Evolutionary conservation across 92 coral and sea anemone species (phyloP).

Genomic region (Parazoanthus swiftii): DNA sequence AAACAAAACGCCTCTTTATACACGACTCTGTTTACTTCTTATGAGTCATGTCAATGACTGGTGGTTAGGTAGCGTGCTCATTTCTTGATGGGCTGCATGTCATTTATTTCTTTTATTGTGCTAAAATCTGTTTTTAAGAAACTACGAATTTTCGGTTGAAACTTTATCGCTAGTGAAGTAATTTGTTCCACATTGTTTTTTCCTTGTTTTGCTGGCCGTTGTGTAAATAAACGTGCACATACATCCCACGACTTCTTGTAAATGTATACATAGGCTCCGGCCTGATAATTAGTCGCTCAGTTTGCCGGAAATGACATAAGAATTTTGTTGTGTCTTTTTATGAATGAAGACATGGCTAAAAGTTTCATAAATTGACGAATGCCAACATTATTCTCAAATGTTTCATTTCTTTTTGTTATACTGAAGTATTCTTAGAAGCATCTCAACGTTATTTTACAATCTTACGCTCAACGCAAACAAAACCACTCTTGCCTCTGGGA

Average conservation of each 20-base stretch:
- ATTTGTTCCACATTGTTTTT: slow-evolving; percentile 2
- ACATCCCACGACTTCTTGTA: not conserved
- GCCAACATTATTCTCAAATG: not conserved
- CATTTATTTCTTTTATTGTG: too few species aligned
- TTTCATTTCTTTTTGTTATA: not conserved
- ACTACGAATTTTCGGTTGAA: not conserved
- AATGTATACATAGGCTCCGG: not conserved
- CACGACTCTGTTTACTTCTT: not conserved
- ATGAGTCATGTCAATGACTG: too few species aligned
- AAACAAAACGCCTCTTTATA: not conserved
- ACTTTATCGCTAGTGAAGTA: not conserved
- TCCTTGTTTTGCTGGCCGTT: not conserved
- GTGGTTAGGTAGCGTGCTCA: too few species aligned
- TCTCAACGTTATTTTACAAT: not conserved
- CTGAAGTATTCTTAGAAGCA: not conserved
- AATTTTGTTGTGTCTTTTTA: not conserved
- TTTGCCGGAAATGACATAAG: slow-evolving; percentile 18
- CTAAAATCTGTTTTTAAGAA: too few species aligned
- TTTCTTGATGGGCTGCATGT: too few species aligned
- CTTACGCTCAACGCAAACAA: not conserved
- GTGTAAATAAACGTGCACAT: not conserved
- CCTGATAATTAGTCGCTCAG: not conserved
- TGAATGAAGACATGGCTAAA: not conserved
- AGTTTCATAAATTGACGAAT: not conserved
- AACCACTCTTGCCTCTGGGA: not conserved